Base-by-base conservation (phyloP, 2,797 vertebrate genomes). In the Sibirionetta formosa region DNA sequence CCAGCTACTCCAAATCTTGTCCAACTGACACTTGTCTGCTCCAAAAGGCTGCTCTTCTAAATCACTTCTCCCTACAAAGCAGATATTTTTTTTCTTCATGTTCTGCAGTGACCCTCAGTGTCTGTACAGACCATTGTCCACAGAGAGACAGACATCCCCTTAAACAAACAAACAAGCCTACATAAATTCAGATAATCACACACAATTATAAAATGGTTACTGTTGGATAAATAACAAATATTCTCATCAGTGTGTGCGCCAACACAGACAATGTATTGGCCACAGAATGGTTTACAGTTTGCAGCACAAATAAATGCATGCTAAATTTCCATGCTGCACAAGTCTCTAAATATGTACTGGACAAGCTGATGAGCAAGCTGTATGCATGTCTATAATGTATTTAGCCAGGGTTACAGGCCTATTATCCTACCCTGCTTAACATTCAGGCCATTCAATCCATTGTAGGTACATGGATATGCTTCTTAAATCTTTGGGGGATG, bases 241-340 rank as follows among this genome's bases (percentile, higher is more conserved):
- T 76, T 90, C 82, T 76, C 40, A 80, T 86, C 53, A 88, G 5
- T 7, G 24, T 16, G 29, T 33, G 16, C 12, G 51, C 88, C 97
- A 93, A 86, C 10, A 42, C 42, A 93, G 91, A 63, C 69, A 76
- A 64, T 69, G 54, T 80, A 36, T 83, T 92, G 38, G 92, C 86
- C 69, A 70, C 66, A 86, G 15, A 71, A 91, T 2, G 66, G 80
- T 93, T 97, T 92, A 86, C 76, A 76, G 58, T 61, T 65, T 20
- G 27, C 77, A 88, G 48, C 29, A 79, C 78, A 79, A 92, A 88
- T 58, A 44, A 31, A 23, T 54, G 46, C 65, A 38, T 75, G 48
- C 33, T 27, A 3, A 58, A 58, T 82, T 86, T 76, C 87, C 91
- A 56, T 64, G 86, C 81, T 87, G 64, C 54, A n/a, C 5, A 26